A percentile compares a stretch with the other conserved stretches of the same genome.
Evolutionary conservation across 2,113 vertebrate genomes (phyloP).

Genomic region (Hoplias malabaricus): DNA sequence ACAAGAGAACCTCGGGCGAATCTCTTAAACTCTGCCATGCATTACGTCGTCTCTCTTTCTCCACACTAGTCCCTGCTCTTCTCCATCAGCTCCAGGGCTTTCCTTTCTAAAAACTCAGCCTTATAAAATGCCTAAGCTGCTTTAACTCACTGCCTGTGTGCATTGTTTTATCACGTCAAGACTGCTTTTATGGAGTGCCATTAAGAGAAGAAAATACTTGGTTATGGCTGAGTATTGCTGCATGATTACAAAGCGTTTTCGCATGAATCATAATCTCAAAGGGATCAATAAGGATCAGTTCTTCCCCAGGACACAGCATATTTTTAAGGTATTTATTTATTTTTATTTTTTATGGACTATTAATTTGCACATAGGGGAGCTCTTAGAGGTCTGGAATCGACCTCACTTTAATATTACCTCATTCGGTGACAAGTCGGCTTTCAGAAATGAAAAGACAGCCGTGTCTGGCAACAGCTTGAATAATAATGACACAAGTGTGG

Average conservation of each 20-base stretch:
- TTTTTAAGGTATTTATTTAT: neutral
- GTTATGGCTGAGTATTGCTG: constrained; percentile 42
- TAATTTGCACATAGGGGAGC: constrained; percentile 39
- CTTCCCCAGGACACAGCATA: constrained; percentile 11
- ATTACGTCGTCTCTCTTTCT: neutral
- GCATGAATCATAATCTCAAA: constrained; percentile 45
- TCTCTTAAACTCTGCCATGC: neutral
- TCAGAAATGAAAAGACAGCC: neutral
- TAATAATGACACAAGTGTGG: neutral
- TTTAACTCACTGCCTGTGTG: constrained; percentile 19
- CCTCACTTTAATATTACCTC: constrained; percentile 29
- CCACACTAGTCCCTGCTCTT: neutral
- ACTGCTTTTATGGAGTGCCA: constrained; percentile 7
- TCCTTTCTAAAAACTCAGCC: constrained; percentile 12
- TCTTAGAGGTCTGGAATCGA: constrained; percentile 34
- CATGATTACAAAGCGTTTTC: constrained; percentile 54
- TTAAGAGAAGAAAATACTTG: neutral
- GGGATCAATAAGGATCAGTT: constrained; percentile 54
- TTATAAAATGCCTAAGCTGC: neutral
- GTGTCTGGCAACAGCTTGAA: constrained; percentile 1
- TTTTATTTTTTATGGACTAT: constrained; percentile 44
- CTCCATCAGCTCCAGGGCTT: neutral
- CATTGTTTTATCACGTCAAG: constrained; percentile 14
- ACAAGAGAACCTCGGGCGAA: neutral
- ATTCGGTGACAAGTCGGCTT: constrained; percentile 11